phyloP scores from a whole-genome alignment of 2,888 invertebrate genomes.

The Synanthedon formicaeformis region DNA sequence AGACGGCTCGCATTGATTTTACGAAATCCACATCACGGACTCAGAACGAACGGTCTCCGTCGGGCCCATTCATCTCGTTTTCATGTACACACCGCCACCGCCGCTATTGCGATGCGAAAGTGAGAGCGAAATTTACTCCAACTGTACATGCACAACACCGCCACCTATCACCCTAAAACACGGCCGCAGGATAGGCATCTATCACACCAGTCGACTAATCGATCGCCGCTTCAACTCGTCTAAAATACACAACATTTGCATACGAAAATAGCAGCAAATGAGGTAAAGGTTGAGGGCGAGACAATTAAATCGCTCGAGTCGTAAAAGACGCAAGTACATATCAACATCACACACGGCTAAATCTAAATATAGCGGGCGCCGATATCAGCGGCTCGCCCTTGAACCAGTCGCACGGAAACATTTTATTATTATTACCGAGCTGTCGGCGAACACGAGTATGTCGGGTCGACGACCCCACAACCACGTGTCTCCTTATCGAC shows the following conservation, averaged over 20 bases:
- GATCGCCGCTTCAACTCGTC: not conserved
- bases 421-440: conserved; percentile 71
- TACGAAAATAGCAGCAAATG: not conserved
- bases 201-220: conserved; percentile 13
- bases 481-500: conserved; percentile 72
- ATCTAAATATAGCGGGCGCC: conserved; percentile 70
- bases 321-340: conserved; percentile 36
- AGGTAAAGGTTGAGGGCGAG: conserved; percentile 14
- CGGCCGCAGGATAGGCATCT: conserved; percentile 39
- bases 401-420: conserved; percentile 72
- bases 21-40: conserved; percentile 62
- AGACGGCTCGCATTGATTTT: conserved; percentile 62
- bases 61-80: conserved; percentile 67
- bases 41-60: conserved; percentile 60
- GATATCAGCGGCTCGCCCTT: conserved; percentile 71
- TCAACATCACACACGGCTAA: conserved; percentile 60
- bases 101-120: conserved; percentile 64
- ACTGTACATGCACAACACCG: conserved; percentile 38
- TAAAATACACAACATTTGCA: too few relatives aligned
- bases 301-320: conserved; percentile 27
- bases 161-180: conserved; percentile 39
- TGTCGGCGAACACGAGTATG: conserved; percentile 69
- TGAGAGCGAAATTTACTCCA: conserved; percentile 65
- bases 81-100: conserved; percentile 47
- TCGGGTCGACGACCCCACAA: conserved; percentile 66